phyloP scores from a whole-genome alignment of 2,113 vertebrate genomes.

The rat (Rattus norvegicus) region GRCr8 NC_086020.1:191842001-191842500 shows the following conservation, averaged over 20 bases:
- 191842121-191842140: constrained; percentile 54
- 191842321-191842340: neutral
- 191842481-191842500: constrained; percentile 22
- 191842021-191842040: constrained; percentile 5
- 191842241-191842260: neutral
- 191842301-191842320: neutral
- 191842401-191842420: too few relatives aligned
- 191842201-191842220: neutral
- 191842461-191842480: constrained; percentile 69
- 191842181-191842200: constrained; percentile 36
- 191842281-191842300: neutral
- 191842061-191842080: constrained; percentile 56
- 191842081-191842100: constrained; percentile 14
- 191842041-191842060: neutral
- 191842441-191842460: constrained; percentile 56
- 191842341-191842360: neutral
- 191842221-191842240: neutral
- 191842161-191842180: constrained; percentile 20
- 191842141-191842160: constrained; percentile 27
- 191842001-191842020: neutral
- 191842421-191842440: too few relatives aligned
- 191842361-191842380: neutral
- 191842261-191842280: neutral
- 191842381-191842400: neutral
- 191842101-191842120: constrained; percentile 51